Conservation (phyloP, 2,888 invertebrate genomes). For the Chrysolina americana region DNA sequence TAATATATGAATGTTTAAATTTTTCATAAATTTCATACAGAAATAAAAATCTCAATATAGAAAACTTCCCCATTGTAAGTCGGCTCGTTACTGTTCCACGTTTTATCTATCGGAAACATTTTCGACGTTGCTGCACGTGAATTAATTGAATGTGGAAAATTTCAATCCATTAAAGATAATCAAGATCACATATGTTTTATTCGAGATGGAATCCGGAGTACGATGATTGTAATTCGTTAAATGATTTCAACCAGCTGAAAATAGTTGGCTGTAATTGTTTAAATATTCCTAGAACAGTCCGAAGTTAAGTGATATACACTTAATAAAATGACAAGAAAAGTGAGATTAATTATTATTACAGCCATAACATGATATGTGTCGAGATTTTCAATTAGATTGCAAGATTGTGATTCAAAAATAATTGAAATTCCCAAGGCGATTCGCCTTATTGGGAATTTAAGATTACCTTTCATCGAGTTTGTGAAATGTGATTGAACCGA, state of each 20-base stretch:
- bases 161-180: slow-evolving; percentile 6
- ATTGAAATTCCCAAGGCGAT: slow-evolving; percentile 21
- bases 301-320: slow-evolving; percentile 18
- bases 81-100: too few relatives aligned
- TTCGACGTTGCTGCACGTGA: not conserved
- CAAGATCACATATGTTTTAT: slow-evolving; percentile 4
- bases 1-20: too few relatives aligned
- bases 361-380: slow-evolving; percentile 10
- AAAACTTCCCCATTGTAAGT: too few relatives aligned
- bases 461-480: not conserved
- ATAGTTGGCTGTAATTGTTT: slow-evolving; percentile 10
- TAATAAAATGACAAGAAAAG: slow-evolving; percentile 5
- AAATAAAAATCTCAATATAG: too few relatives aligned
- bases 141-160: slow-evolving; percentile 11
- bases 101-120: too few relatives aligned
- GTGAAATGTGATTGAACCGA: not conserved
- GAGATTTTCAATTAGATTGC: slow-evolving; percentile 21
- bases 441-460: slow-evolving; percentile 16
- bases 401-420: slow-evolving; percentile 13
- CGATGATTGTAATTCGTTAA: slow-evolving; percentile 4
- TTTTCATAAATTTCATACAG: too few relatives aligned
- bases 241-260: not conserved
- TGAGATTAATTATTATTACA: slow-evolving; percentile 24
- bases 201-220: slow-evolving; percentile 3
- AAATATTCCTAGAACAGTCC: slow-evolving; percentile 18